Percentiles rank a stretch among this genome's conserved stretches.
Conservation (phyloP, 1,140 invertebrate species). For the Zophobas atratus region DNA sequence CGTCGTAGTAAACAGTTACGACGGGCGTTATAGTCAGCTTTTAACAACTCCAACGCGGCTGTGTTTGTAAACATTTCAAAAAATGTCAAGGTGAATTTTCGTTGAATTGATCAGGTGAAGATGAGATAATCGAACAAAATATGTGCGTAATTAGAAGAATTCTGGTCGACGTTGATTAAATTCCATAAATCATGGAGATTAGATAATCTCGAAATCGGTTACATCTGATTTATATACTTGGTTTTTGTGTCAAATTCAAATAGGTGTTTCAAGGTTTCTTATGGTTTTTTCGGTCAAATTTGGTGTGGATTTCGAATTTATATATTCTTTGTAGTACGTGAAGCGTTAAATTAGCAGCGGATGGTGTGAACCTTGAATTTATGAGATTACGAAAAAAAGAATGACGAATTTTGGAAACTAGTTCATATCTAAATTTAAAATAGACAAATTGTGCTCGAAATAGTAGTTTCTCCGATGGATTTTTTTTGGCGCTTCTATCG, state of each 20-base stretch:
- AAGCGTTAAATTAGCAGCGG: conserved; percentile 15
- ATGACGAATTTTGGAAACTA: too few species aligned
- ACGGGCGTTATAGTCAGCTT: too few species aligned
- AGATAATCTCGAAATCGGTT: neutral
- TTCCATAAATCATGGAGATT: conserved; percentile 3
- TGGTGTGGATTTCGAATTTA: neutral
- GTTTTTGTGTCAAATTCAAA: neutral
- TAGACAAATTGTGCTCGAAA: too few species aligned
- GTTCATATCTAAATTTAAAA: too few species aligned
- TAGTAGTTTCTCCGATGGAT: too few species aligned
- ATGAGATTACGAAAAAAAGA: conserved; percentile 15
- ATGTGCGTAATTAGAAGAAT: neutral
- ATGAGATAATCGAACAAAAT: conserved; percentile 11
- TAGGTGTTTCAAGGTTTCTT: conserved; percentile 12
- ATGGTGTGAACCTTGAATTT: conserved; percentile 4
- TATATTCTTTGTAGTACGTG: neutral
- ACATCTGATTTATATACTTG: neutral
- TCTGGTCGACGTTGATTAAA: neutral
- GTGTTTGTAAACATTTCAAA: conserved; percentile 26
- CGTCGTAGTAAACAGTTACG: too few species aligned
- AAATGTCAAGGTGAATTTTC: conserved; percentile 22
- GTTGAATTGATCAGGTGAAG: neutral
- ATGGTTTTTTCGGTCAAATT: conserved; percentile 5
- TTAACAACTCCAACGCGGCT: neutral
- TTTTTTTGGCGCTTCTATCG: too few species aligned